Evolutionary conservation across 1,140 invertebrate genomes (phyloP).

Genomic region (Thaumetopoea pityocampa): DNA sequence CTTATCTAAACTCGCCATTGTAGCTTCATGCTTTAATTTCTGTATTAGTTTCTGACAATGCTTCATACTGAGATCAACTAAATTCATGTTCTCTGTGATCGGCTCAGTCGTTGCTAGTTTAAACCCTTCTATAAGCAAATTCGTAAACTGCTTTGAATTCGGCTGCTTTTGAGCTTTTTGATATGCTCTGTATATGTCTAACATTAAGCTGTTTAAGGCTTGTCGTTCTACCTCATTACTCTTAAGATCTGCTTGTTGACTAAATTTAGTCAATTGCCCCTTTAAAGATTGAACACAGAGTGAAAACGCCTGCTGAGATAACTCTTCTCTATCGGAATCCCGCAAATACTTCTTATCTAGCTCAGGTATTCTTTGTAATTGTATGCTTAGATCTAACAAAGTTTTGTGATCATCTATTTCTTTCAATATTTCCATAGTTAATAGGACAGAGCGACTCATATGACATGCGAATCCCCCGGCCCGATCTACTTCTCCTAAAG

Average conservation of each 20-base stretch:
- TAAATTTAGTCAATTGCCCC: conserved; percentile 63
- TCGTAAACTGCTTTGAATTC: conserved; percentile 77
- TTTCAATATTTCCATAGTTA: conserved; percentile 88
- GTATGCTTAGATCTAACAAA: conserved; percentile 87
- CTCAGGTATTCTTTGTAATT: conserved; percentile 88
- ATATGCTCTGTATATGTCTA: conserved; percentile 81
- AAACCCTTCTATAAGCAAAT: conserved; percentile 79
- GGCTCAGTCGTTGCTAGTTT: conserved; percentile 61
- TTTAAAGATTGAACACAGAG: conserved; percentile 81
- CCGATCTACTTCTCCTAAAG: conserved; percentile 91
- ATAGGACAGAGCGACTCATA: conserved; percentile 88
- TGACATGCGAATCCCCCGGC: conserved; percentile 94
- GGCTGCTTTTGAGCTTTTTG: conserved; percentile 78
- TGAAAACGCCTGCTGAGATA: conserved; percentile 84
- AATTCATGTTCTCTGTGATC: conserved; percentile 55
- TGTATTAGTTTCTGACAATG: conserved; percentile 55
- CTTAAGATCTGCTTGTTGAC: conserved; percentile 61
- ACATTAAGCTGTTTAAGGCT: conserved; percentile 71
- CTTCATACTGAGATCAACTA: conserved; percentile 65
- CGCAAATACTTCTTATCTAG: conserved; percentile 90
- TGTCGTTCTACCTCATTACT: conserved; percentile 61
- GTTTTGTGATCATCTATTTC: conserved; percentile 87
- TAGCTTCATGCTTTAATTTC: conserved; percentile 53
- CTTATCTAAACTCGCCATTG: conserved; percentile 42
- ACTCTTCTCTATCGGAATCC: conserved; percentile 86